Conservation (phyloP, 2,113 vertebrate genomes). For the cat (Felis catus) region F.catus_Fca126_mat1.0 CM031419.1:135501001-135501500, state of each 20-base stretch:
- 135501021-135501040: not conserved
- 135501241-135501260: not conserved
- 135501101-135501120: not conserved
- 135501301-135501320: conserved; percentile 29
- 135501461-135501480: conserved; percentile 78
- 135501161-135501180: conserved; percentile 37
- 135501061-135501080: conserved; percentile 48
- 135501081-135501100: not conserved
- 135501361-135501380: conserved; percentile 75
- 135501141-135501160: conserved; percentile 13
- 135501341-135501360: conserved; percentile 70
- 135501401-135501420: conserved; percentile 73
- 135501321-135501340: conserved; percentile 58
- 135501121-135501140: not conserved
- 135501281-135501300: not conserved
- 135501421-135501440: conserved; percentile 77
- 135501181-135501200: conserved; percentile 20
- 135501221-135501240: not conserved
- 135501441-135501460: conserved; percentile 79
- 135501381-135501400: conserved; percentile 75
- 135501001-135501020: conserved; percentile 41
- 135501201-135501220: not conserved
- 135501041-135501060: not conserved
- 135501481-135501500: conserved; percentile 73
- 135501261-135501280: not conserved